A percentile compares a stretch with the other conserved stretches of the same genome.
phyloP scores from a whole-genome alignment of 2,113 vertebrate genomes.

The Rallus limicola region DNA sequence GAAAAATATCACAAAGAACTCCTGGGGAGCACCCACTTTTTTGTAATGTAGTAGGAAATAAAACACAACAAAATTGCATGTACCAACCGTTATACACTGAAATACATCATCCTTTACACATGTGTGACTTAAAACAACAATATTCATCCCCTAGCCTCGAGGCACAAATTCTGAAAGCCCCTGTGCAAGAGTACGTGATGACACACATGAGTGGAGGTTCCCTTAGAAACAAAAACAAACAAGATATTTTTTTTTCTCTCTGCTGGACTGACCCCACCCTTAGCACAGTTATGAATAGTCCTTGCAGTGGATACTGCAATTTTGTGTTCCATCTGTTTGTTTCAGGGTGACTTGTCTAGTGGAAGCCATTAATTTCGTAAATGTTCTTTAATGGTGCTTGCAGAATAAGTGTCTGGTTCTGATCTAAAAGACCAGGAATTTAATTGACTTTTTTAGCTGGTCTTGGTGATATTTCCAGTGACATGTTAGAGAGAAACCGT shows the following conservation, averaged over 20 bases:
- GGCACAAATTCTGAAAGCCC: conserved; percentile 12
- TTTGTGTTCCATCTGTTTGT: conserved; percentile 30
- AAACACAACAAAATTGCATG: not conserved
- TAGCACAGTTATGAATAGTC: not conserved
- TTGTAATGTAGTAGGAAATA: not conserved
- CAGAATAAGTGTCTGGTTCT: not conserved
- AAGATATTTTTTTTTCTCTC: not conserved
- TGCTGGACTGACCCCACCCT: not conserved
- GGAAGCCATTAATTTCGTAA: not conserved
- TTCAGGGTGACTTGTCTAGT: not conserved
- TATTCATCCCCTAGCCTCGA: not conserved
- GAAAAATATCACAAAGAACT: not conserved
- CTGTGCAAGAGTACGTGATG: not conserved
- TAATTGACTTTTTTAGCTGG: not conserved
- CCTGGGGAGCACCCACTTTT: not conserved
- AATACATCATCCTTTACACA: not conserved
- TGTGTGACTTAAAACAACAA: not conserved
- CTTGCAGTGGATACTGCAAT: not conserved
- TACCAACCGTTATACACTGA: not conserved
- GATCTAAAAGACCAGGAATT: not conserved
- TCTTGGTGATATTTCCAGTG: not conserved
- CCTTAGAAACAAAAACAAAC: conserved; percentile 41
- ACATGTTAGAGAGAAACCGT: not conserved
- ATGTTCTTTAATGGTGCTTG: conserved; percentile 19
- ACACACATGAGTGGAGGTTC: not conserved